These are phyloP conservation scores for Phataginus tricuspis DNA, from an alignment of 2,797 vertebrate species.

Conservation along the genomic window DNA sequence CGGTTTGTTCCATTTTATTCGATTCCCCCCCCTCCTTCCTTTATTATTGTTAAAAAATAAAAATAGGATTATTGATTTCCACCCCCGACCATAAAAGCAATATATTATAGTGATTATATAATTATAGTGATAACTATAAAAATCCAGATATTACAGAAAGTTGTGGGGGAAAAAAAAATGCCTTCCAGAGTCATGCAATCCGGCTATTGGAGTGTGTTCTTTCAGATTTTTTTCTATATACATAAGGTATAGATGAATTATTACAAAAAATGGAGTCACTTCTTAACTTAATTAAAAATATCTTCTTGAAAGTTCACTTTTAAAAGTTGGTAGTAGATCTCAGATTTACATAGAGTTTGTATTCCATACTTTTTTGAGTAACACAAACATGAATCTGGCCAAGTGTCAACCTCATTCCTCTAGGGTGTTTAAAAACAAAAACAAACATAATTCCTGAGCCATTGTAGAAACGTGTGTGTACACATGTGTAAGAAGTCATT, in stretches of 20 bases:
- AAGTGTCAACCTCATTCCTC: not conserved
- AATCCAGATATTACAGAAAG: not conserved
- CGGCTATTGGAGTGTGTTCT: not conserved
- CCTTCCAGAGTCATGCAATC: not conserved
- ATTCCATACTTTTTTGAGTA: not conserved
- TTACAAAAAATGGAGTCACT: not conserved
- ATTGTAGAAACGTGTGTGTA: not conserved
- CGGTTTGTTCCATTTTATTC: not conserved
- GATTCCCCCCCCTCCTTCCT: not conserved
- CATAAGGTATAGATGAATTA: not conserved
- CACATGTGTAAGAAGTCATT: not conserved
- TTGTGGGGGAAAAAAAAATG: not conserved
- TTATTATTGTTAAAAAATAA: slow-evolving; percentile 27
- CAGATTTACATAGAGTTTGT: not conserved
- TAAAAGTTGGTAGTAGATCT: not conserved
- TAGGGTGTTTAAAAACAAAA: not conserved
- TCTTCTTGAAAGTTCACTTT: not conserved
- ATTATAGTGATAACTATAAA: not conserved
- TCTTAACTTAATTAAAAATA: not conserved
- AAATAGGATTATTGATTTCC: not conserved
- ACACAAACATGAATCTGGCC: not conserved
- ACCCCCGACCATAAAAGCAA: not conserved
- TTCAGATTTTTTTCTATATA: not conserved
- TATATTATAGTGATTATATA: not conserved
- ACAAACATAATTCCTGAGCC: not conserved